These are phyloP conservation scores for Gymnodraco acuticeps DNA, from an alignment of 2,797 vertebrate species.

Conservation along the genomic window DNA sequence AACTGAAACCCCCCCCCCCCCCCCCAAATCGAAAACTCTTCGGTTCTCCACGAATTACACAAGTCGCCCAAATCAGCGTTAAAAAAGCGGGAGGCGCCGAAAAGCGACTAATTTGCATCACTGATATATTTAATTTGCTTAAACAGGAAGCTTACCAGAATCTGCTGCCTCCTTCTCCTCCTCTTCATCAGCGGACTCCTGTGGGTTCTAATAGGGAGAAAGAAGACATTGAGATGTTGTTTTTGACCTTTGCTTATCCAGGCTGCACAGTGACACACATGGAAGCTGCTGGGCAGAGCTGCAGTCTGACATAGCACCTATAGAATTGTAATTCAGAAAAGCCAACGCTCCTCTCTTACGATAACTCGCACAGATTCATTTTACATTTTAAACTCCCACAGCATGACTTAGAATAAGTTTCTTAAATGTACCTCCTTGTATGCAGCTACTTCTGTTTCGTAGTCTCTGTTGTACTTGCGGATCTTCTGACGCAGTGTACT, in stretches of 20 bases:
- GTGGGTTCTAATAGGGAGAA: slow-evolving; percentile 86
- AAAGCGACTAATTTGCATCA: too few species aligned
- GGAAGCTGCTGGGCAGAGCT: background rate
- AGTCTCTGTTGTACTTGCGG: slow-evolving; percentile 94
- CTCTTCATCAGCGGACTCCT: slow-evolving; percentile 93
- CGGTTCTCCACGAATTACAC: too few species aligned
- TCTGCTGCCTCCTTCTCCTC: slow-evolving; percentile 91
- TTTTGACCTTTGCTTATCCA: background rate
- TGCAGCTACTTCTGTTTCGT: slow-evolving; percentile 86
- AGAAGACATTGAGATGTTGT: background rate
- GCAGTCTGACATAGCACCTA: background rate
- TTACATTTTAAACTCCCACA: background rate
- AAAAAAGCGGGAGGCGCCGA: too few species aligned
- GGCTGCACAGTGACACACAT: background rate
- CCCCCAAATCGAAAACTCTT: too few species aligned
- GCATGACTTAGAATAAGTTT: background rate
- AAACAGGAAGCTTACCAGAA: slow-evolving; percentile 78
- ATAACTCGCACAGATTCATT: background rate
- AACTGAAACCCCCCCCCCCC: too few species aligned
- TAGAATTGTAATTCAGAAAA: background rate
- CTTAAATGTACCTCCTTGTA: slow-evolving; percentile 89
- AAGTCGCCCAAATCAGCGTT: too few species aligned
- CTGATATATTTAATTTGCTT: background rate
- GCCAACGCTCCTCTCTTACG: background rate
- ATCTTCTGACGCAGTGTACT: slow-evolving; percentile 95